A percentile compares a stretch with the other conserved stretches of the same genome.
These are phyloP conservation scores for Drosophila leonis DNA, from an alignment of 2,888 invertebrate genomes.

Conservation along the genomic window DNA sequence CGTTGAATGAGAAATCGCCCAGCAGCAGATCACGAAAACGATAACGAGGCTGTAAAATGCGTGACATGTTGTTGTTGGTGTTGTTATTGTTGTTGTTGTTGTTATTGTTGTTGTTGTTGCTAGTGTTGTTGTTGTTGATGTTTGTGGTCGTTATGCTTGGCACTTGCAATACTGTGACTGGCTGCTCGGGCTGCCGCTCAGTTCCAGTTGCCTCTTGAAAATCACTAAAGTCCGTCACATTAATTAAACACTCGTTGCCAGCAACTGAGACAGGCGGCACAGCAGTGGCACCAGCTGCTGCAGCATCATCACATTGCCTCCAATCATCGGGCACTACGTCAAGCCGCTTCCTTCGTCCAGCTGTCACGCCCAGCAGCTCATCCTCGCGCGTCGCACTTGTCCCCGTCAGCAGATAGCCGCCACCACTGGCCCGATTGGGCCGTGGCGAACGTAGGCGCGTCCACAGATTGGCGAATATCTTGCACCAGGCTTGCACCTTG, in stretches of 20 bases:
- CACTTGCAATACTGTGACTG: constrained; percentile 49
- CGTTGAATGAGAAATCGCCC: constrained; percentile 91
- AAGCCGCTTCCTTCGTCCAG: constrained; percentile 61
- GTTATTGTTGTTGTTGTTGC: constrained; percentile 38
- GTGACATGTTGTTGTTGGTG: constrained; percentile 70
- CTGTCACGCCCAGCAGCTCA: constrained; percentile 70
- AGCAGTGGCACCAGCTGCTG: neutral
- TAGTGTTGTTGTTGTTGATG: constrained; percentile 40
- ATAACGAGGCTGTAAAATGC: constrained; percentile 88
- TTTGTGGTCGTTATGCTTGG: constrained; percentile 60
- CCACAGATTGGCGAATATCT: constrained; percentile 85
- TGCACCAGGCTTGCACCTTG: constrained; percentile 68
- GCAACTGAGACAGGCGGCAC: constrained; percentile 19
- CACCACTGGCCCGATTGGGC: constrained; percentile 86
- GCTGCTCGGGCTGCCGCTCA: constrained; percentile 18
- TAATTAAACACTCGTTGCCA: constrained; percentile 82
- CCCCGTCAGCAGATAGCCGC: constrained; percentile 83
- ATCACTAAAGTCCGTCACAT: constrained; percentile 80
- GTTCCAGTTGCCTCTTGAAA: constrained; percentile 54
- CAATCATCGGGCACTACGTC: constrained; percentile 16
- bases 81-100: constrained; percentile 42
- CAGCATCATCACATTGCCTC: constrained; percentile 27
- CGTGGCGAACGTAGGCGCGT: constrained; percentile 85
- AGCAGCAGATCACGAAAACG: constrained; percentile 91
- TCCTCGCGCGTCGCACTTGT: constrained; percentile 77